Conservation (phyloP, 2,113 vertebrate species). For the Plecotus auritus region DNA sequence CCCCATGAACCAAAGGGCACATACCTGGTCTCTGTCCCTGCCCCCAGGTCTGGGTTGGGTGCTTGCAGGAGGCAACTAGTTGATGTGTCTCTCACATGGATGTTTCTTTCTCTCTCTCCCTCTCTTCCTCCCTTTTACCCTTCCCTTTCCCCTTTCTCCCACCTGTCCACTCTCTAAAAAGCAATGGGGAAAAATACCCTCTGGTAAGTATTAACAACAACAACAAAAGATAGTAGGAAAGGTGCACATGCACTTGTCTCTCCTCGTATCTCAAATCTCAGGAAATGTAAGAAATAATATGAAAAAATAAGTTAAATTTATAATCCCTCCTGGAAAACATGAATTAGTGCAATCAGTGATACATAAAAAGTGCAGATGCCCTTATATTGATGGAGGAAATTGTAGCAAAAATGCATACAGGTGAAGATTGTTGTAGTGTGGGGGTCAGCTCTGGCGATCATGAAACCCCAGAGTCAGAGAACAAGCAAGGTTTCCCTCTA, state of each 20-base stretch:
- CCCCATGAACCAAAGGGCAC: no score
- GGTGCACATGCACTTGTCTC: not conserved
- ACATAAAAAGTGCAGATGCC: not conserved
- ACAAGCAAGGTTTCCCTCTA: not conserved
- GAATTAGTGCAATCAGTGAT: not conserved
- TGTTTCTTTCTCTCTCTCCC: no score
- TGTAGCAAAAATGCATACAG: not conserved
- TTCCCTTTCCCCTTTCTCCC: no score
- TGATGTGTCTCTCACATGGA: no score
- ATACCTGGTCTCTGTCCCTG: no score
- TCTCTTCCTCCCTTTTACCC: no score
- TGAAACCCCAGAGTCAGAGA: not conserved
- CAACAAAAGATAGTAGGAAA: no score
- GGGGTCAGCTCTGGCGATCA: not conserved
- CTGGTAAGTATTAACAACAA: no score
- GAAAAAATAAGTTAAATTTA: not conserved
- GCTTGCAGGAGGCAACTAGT: no score
- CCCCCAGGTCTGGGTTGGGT: no score
- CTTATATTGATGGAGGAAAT: not conserved
- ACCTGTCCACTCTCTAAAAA: no score
- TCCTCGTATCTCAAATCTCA: not conserved
- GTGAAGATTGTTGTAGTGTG: not conserved
- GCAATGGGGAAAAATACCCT: no score
- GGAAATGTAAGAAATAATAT: not conserved
- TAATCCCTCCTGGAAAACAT: not conserved